Base-by-base conservation (phyloP, 2,888 invertebrate genomes). In the Horisme vitalbata region DNA sequence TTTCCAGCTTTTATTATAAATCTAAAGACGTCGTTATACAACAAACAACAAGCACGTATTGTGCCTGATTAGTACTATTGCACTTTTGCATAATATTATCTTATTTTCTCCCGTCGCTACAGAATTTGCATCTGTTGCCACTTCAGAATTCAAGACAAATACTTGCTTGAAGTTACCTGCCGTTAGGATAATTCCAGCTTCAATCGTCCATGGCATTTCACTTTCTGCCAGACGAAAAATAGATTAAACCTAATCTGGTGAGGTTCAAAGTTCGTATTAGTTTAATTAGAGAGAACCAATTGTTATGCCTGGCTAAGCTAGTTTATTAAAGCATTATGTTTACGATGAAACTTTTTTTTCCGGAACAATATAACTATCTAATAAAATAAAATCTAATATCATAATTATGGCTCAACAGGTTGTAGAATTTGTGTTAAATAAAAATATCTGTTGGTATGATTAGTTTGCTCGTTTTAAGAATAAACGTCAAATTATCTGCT, bases 21-120 rank as follows among this genome's bases (percentile, higher is more conserved):
- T n/a, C n/a, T n/a, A n/a, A n/a, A n/a, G n/a, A 4, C 18, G 20
- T 36, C 18, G 35, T 39, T 45, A 37, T 41, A 28, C 45, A 52
- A 36, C 21, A 41, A 18, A 45, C 32, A 41, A 35, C 50, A 52
- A 53, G 52, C 55, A 54, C 52, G 58, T 49, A 54, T 39, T 48
- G 31, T 47, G 49, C 53, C 51, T 58, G 49, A 58, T 58, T 54
- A 55, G 23, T 45, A 45, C 47, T 47, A 41, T 49, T 52, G 47
- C 51, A 37, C 32, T 53, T 35, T 47, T 35, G 55, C 47, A 54
- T 55, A 54, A 54, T 44, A 38, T 13, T 44, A 38, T 46, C 32
- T 44, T 45, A 44, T 50, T 52, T 50, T 48, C 45, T 36, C 36
- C 24, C 14, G 31, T 39, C 26, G 26, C 31, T 39, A 32, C 35